Base-by-base conservation (phyloP, 2,113 vertebrate species). In the Spilogale gracilis region DNA sequence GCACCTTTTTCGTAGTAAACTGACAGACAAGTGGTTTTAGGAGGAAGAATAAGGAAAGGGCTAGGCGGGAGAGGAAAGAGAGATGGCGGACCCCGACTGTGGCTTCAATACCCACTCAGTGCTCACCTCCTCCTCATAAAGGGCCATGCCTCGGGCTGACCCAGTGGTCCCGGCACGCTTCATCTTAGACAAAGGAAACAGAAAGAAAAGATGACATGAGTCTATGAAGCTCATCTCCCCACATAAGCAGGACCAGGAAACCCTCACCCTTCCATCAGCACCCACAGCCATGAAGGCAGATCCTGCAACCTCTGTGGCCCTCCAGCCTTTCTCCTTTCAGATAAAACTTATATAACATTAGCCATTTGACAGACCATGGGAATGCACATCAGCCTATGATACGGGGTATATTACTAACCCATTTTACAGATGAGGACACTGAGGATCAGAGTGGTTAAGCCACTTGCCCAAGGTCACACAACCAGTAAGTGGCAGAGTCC, bases 81-180 rank as follows among this genome's bases (percentile, higher is more conserved):
- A 45, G 43, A 9, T 3, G 3, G 32, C 14, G 2, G 61, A 27
- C 21, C 16, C 16, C 0, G 0, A 13, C 12, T 23, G 6, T 0
- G 38, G 25, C 61, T 52, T 38, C 32, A 8, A 5, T 6, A 1
- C 14, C 71, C 9, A 13, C 30, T 17, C 4, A 0, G 63, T 0
- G 14, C 98, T 99, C 98, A 99, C 99, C 99, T 99, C 99, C 86
- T 99, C 99, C 95, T 99, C 99, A 0, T 99, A 99, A 18, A 99
- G 99, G 3, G 99, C 98, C 98, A 99, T 99, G 95, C 99, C 99
- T 23, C 99, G 99, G 76, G 99, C 98, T 0, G 99, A 98, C 1
- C 99, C 99, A 0, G 99, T 99, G 0, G 99, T 99, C 23, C 99
- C 99, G 0, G 99, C 98, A 16, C 99, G 99, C 98, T 99, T 99